A percentile compares a stretch with the other conserved stretches of the same genome.
Evolutionary conservation across 2,113 vertebrate species (phyloP).

Genomic region (Podarcis raffonei): DNA sequence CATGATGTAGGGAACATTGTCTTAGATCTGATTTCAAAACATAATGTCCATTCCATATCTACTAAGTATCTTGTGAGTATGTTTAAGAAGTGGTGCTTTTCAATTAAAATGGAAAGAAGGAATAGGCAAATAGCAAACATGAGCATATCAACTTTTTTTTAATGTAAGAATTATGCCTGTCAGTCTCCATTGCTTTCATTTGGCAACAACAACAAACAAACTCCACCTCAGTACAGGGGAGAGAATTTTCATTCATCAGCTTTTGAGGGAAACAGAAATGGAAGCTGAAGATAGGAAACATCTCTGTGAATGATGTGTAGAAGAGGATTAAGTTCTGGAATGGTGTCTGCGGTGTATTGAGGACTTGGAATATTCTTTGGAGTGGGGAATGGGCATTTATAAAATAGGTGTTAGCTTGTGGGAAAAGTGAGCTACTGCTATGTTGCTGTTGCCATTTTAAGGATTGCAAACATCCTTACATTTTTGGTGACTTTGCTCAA

Average conservation of each 20-base stretch:
- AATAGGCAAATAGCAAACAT: neutral
- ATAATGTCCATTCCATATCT: neutral
- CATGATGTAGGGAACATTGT: neutral
- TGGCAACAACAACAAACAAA: neutral
- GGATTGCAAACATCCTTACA: neutral
- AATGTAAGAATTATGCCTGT: neutral
- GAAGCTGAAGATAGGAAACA: neutral
- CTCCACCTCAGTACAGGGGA: neutral
- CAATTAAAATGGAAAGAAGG: neutral
- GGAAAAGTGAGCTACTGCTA: neutral
- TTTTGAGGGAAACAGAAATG: neutral
- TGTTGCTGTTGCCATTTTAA: neutral
- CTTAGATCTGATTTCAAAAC: neutral
- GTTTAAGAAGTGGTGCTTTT: neutral
- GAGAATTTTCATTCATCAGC: neutral
- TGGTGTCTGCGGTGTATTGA: neutral
- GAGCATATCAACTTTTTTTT: neutral
- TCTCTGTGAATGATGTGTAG: neutral
- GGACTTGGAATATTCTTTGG: neutral
- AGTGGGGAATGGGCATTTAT: neutral
- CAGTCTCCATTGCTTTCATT: neutral
- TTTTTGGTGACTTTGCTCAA: neutral
- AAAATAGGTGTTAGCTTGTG: neutral
- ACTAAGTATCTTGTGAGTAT: neutral
- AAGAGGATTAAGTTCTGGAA: neutral